phyloP scores from a whole-genome alignment of 2,113 vertebrate genomes.

The Hippolais icterina region DNA sequence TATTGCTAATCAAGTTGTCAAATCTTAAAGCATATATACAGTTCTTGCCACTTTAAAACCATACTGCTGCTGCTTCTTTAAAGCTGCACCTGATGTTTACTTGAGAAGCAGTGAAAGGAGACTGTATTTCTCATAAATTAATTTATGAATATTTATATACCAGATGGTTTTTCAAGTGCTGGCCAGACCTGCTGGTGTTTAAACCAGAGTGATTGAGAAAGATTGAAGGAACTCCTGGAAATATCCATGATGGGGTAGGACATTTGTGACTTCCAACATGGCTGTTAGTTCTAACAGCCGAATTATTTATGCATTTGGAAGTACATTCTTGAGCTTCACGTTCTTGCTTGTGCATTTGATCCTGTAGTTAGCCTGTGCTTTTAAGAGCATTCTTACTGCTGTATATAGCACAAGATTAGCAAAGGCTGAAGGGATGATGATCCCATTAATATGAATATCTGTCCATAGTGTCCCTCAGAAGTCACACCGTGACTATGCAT shows the following conservation, averaged over 20 bases:
- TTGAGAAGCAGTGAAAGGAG: conserved; percentile 26
- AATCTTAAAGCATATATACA: background rate
- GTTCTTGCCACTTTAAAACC: background rate
- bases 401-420: background rate
- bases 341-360: background rate
- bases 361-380: background rate
- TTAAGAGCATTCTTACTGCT: background rate
- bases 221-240: background rate
- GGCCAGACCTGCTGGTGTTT: background rate
- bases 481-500: background rate
- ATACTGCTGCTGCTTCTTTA: background rate
- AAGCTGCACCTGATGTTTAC: background rate
- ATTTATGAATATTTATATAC: conserved; percentile 33
- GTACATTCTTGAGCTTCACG: background rate
- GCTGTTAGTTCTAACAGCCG: background rate
- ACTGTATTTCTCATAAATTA: background rate
- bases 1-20: background rate
- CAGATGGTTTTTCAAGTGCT: conserved; percentile 4
- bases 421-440: background rate
- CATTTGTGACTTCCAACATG: background rate
- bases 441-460: background rate
- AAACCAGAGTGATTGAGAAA: background rate
- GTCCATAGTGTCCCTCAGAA: background rate
- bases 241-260: background rate
- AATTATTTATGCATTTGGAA: background rate